Percentiles rank a stretch among this genome's conserved stretches.
phyloP scores from a whole-genome alignment of 1,140 invertebrate genomes.

The Ceratosolen fusciceps region DNA sequence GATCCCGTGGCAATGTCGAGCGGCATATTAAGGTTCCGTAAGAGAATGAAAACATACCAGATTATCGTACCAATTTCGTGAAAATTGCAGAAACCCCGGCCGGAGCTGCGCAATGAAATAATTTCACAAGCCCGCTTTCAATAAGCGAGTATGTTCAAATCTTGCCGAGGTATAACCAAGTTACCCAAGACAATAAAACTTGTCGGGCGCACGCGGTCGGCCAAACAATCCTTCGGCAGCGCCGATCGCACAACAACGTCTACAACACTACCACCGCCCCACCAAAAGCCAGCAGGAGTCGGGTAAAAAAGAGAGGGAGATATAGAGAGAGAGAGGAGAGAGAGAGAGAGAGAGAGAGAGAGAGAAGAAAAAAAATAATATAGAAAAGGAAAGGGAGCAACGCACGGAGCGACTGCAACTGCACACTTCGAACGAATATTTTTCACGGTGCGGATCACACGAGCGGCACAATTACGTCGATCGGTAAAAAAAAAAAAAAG shows the following conservation, averaged over 20 bases:
- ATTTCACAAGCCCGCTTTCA: constrained; percentile 28
- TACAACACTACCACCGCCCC: neutral
- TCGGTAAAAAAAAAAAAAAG: neutral
- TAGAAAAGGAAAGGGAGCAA: neutral
- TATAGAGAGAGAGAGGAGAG: too few relatives aligned
- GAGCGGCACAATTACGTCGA: constrained; percentile 6
- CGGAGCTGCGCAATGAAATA: constrained; percentile 31
- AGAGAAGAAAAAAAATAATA: too few relatives aligned
- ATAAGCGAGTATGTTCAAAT: constrained; percentile 33
- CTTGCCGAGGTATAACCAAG: neutral
- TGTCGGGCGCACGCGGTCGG: constrained; percentile 34
- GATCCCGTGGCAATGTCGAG: too few relatives aligned
- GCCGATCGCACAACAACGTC: neutral
- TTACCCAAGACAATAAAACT: constrained; percentile 40
- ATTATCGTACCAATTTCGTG: constrained; percentile 17
- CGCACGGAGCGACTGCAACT: neutral
- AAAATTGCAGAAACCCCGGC: constrained; percentile 35
- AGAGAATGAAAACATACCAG: constrained; percentile 20
- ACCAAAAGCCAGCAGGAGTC: too few relatives aligned
- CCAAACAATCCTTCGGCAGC: constrained; percentile 33
- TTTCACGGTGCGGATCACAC: neutral
- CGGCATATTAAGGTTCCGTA: too few relatives aligned
- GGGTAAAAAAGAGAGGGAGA: too few relatives aligned
- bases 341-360: neutral
- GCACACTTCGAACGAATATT: neutral